Evolutionary conservation across 2,113 vertebrate genomes (phyloP).

Genomic region (Hippoglossus stenolepis): DNA sequence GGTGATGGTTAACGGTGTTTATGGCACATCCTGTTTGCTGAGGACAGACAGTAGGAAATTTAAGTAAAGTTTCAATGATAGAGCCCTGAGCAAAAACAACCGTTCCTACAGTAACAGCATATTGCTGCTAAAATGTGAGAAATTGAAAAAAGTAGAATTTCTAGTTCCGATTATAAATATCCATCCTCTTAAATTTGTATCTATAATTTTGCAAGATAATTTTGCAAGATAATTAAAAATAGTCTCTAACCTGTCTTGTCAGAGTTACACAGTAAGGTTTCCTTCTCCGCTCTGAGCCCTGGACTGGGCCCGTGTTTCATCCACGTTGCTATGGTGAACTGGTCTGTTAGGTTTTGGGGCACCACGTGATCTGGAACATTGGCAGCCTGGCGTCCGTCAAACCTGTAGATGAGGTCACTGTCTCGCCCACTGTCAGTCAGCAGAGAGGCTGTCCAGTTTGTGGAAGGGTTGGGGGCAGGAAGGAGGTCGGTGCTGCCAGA

Average conservation of each 20-base stretch:
- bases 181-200: too few relatives aligned
- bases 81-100: background rate
- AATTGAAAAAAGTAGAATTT: background rate
- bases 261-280: slow-evolving; percentile 97
- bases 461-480: slow-evolving; percentile 87
- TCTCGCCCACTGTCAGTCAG: slow-evolving; percentile 89
- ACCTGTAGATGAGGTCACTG: slow-evolving; percentile 92
- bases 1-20: background rate
- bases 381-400: slow-evolving; percentile 93
- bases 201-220: too few relatives aligned
- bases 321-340: slow-evolving; percentile 97
- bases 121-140: background rate
- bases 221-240: background rate
- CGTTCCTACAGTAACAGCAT: background rate
- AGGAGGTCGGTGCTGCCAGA: slow-evolving; percentile 95
- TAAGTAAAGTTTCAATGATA: background rate
- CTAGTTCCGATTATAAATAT: too few relatives aligned
- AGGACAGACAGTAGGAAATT: background rate
- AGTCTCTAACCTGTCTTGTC: slow-evolving; percentile 92
- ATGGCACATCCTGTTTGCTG: background rate
- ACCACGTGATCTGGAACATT: slow-evolving; percentile 94
- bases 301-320: slow-evolving; percentile 97
- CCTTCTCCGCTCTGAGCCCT: slow-evolving; percentile 93
- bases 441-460: slow-evolving; percentile 94
- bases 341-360: slow-evolving; percentile 96